Base-by-base conservation (phyloP, 2,113 vertebrate genomes). In the Semnornis frantzii region DNA sequence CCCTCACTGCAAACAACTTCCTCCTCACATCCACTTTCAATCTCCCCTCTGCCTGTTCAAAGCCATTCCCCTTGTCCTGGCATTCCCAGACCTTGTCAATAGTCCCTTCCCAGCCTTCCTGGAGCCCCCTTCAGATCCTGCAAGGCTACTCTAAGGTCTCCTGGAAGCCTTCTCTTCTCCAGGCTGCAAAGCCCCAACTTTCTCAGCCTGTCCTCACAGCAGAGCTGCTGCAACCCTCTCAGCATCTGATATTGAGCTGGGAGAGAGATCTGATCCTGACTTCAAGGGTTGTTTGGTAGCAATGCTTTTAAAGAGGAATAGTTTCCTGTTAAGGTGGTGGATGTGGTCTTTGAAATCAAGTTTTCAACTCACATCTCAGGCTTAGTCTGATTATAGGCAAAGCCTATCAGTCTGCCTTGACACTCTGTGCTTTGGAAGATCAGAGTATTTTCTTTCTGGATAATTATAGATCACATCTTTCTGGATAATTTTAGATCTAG, bases 301-400 rank as follows among this genome's bases (percentile, higher is more conserved):
- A 31, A 21, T 27, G 10, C 17, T 59, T 82, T 65, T 31, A 25
- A 89, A 55, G 42, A 86, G 7, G 37, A 86, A 6, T 34, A 44
- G 25, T 13, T 65, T 66, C 20, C 4, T 25, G 9, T 27, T 37
- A 33, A 52, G 25, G 17, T 62, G 52, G 15, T 63, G 33, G 21
- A 24, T 34, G 60, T 87, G 8, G 5, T 66, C 68, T 80, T 73
- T 0, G 0, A 15, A 82, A 73, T 57, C 24, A 3, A 1, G 72
- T 88, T 85, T 63, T 70, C 33, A 79, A 18, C 27, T 62, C 50
- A 12, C 0, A 0, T 76, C 34, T 91, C 46, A 66, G n/a, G 27
- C 9, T 63, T 54, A 25, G 18, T 54, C 18, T 83, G 28, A 6
- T 75, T 60, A 10, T 10, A 63, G 46, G 9, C 4, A 27, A 33